Percentiles rank a stretch among this genome's conserved stretches.
Conservation (phyloP, 2,797 vertebrate species). For the Falco berigora region DNA sequence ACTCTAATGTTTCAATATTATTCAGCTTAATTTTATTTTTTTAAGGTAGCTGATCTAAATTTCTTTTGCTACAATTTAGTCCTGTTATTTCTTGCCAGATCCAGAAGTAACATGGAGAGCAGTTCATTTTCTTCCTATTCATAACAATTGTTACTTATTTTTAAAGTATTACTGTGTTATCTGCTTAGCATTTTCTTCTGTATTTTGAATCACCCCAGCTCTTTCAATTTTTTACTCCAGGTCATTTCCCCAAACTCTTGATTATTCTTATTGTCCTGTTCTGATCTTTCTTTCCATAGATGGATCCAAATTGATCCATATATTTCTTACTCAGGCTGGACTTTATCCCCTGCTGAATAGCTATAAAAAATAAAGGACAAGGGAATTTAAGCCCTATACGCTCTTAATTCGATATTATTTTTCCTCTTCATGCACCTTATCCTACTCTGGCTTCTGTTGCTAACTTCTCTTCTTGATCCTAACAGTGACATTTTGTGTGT, state of each 20-base stretch:
- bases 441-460: not conserved
- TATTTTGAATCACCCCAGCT: not conserved
- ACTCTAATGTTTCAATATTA: not conserved
- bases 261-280: not conserved
- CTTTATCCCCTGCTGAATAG: not conserved
- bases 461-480: not conserved
- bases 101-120: not conserved
- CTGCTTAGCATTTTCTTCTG: not conserved
- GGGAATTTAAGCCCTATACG: not conserved
- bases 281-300: not conserved
- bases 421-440: not conserved
- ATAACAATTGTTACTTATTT: not conserved
- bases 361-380: not conserved
- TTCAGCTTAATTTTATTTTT: not conserved
- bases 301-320: not conserved
- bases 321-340: not conserved
- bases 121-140: not conserved
- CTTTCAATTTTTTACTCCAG: not conserved
- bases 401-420: not conserved
- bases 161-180: not conserved
- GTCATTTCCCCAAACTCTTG: not conserved
- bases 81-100: not conserved
- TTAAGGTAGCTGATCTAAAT: not conserved
- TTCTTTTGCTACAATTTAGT: not conserved
- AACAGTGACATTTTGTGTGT: not conserved